These are phyloP conservation scores for Zoanthus solanderi DNA, from an alignment of 92 coral and sea anemone species.

Conservation along the genomic window DNA sequence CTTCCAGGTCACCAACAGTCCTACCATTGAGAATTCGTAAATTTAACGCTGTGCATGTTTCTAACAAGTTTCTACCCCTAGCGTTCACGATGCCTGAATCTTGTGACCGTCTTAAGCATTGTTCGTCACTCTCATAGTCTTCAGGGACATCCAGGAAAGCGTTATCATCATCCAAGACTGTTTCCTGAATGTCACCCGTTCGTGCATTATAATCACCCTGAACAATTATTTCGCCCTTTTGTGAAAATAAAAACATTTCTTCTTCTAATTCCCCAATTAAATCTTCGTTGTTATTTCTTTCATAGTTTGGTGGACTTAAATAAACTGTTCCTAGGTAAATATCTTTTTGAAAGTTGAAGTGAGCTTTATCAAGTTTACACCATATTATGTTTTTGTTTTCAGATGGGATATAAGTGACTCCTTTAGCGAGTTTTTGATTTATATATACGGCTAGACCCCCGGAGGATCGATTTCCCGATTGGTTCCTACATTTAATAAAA, in stretches of 20 bases:
- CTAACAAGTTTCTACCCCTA: neutral
- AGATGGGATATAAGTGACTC: neutral
- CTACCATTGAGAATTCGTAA: slow-evolving; percentile 23
- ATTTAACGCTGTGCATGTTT: slow-evolving; percentile 11
- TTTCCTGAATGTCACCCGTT: slow-evolving; percentile 22
- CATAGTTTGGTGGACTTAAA: slow-evolving; percentile 43
- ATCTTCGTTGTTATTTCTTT: slow-evolving; percentile 31
- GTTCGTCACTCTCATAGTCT: slow-evolving; percentile 30
- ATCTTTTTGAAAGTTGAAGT: slow-evolving; percentile 42
- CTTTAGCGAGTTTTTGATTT: neutral
- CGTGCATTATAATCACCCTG: slow-evolving; percentile 38
- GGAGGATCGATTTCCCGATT: neutral
- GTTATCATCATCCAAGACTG: slow-evolving; percentile 11
- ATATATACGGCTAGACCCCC: neutral
- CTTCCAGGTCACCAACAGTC: neutral
- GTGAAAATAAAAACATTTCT: slow-evolving; percentile 37
- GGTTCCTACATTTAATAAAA: neutral
- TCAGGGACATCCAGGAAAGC: slow-evolving; percentile 34
- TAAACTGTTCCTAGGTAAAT: slow-evolving; percentile 52
- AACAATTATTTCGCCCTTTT: slow-evolving; percentile 33
- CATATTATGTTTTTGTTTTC: slow-evolving; percentile 21
- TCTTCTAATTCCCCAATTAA: slow-evolving; percentile 40
- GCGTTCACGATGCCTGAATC: slow-evolving; percentile 1
- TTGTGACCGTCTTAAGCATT: slow-evolving; percentile 4
- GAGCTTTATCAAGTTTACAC: slow-evolving; percentile 37